Evolutionary conservation across 2,888 invertebrate genomes (phyloP).

Genomic region (Sclerodermus sp.): DNA sequence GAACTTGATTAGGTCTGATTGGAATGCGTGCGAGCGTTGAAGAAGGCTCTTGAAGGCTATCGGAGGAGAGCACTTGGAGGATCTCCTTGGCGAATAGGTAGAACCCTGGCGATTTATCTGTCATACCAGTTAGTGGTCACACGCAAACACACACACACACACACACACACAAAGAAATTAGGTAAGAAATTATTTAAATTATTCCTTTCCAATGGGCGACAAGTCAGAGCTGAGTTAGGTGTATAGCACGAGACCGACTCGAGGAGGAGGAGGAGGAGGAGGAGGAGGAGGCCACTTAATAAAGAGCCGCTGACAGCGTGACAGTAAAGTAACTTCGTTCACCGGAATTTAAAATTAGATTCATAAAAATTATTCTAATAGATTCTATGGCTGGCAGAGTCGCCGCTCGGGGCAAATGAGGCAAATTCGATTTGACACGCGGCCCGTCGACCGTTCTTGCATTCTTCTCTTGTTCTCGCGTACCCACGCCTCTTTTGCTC

Average conservation of each 20-base stretch:
- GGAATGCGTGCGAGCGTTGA: too few relatives aligned
- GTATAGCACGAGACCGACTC: constrained; percentile 6
- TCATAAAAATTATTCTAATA: constrained; percentile 58
- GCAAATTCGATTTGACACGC: constrained; percentile 57
- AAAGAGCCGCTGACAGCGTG: constrained; percentile 52
- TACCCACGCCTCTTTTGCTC: constrained; percentile 4
- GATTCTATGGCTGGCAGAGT: constrained; percentile 46
- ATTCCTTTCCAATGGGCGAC: constrained; percentile 37
- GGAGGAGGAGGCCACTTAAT: constrained; percentile 45
- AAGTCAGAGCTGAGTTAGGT: constrained; percentile 6
- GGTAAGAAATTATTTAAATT: constrained; percentile 40
- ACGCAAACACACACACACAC: too few relatives aligned
- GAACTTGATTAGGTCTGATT: too few relatives aligned
- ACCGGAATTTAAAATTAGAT: constrained; percentile 56
- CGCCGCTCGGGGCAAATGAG: constrained; percentile 42
- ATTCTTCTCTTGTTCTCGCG: constrained; percentile 31
- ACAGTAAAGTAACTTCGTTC: constrained; percentile 54
- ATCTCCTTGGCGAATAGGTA: too few relatives aligned
- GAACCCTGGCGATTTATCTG: too few relatives aligned
- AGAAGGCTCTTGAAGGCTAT: too few relatives aligned
- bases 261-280: constrained; percentile 2
- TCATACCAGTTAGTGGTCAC: too few relatives aligned
- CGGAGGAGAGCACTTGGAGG: too few relatives aligned
- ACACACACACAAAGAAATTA: constrained; percentile 18
- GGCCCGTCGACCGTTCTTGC: constrained; percentile 32